Conservation (phyloP, 2,888 invertebrate species). For the Pyrgus malvae region DNA sequence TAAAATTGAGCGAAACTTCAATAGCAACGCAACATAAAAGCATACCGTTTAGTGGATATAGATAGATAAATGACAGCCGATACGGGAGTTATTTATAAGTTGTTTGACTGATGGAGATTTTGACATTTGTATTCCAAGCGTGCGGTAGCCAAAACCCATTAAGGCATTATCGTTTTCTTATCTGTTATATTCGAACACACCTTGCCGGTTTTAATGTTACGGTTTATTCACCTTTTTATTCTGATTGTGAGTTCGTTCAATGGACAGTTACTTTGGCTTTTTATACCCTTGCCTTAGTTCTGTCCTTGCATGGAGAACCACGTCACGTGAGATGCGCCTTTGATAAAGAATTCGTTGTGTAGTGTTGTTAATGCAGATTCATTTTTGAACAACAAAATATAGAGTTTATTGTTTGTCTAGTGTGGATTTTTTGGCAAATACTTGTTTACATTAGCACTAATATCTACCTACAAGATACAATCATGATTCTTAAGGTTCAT, state of each 20-base stretch:
- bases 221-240: constrained; percentile 33
- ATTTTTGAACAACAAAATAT: no score
- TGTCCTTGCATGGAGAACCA: constrained; percentile 6
- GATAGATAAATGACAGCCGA: constrained; percentile 27
- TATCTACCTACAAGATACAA: no score
- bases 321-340: constrained; percentile 25
- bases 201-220: constrained; percentile 43
- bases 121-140: constrained; percentile 35
- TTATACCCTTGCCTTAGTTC: constrained; percentile 21
- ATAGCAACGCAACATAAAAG: constrained; percentile 9
- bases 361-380: neutral
- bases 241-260: constrained; percentile 13
- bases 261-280: constrained; percentile 31
- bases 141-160: constrained; percentile 47
- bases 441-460: no score
- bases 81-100: constrained; percentile 33
- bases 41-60: constrained; percentile 14
- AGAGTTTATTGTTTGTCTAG: no score
- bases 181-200: constrained; percentile 46
- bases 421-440: no score
- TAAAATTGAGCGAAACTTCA: neutral
- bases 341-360: constrained; percentile 18
- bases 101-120: constrained; percentile 40
- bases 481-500: no score
- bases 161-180: constrained; percentile 52